These are phyloP conservation scores for Neolamprologus caudopunctatus DNA, from an alignment of 2,113 vertebrate species.

Conservation along the genomic window DNA sequence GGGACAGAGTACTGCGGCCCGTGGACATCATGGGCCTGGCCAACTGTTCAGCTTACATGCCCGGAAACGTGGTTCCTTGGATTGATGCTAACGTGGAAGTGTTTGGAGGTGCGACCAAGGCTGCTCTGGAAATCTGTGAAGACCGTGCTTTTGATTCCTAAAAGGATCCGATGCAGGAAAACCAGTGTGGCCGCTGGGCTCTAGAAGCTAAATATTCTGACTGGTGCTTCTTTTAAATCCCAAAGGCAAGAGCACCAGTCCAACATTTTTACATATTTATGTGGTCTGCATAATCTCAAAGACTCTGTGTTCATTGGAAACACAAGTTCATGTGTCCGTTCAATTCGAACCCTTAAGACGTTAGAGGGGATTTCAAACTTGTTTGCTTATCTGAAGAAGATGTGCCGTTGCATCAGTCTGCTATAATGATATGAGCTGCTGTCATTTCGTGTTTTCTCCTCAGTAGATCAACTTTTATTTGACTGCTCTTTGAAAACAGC, in stretches of 20 bases:
- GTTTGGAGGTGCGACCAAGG: conserved; percentile 89
- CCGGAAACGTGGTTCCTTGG: conserved; percentile 96
- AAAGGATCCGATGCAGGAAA: conserved; percentile 12
- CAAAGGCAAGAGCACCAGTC: conserved; percentile 5
- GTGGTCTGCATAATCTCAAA: conserved; percentile 4
- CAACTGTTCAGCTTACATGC: conserved; percentile 96
- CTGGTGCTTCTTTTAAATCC: conserved; percentile 31
- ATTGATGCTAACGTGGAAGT: conserved; percentile 91
- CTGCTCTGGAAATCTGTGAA: conserved; percentile 90
- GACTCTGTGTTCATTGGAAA: conserved; percentile 6
- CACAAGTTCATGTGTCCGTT: neutral
- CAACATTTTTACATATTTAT: conserved; percentile 15
- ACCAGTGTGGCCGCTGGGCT: neutral
- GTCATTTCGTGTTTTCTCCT: conserved; percentile 23
- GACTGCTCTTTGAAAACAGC: conserved; percentile 27
- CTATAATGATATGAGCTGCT: conserved; percentile 16
- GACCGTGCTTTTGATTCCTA: conserved; percentile 91
- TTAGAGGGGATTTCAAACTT: neutral
- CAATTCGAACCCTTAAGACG: neutral
- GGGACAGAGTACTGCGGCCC: conserved; percentile 90
- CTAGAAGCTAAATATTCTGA: conserved; percentile 21
- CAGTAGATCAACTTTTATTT: conserved; percentile 34
- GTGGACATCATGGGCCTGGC: conserved; percentile 90
- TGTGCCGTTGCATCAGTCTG: conserved; percentile 17
- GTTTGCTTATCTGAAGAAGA: conserved; percentile 3